These are phyloP conservation scores for Lophotis ruficrista DNA, from an alignment of 2,113 vertebrate species.

Conservation along the genomic window DNA sequence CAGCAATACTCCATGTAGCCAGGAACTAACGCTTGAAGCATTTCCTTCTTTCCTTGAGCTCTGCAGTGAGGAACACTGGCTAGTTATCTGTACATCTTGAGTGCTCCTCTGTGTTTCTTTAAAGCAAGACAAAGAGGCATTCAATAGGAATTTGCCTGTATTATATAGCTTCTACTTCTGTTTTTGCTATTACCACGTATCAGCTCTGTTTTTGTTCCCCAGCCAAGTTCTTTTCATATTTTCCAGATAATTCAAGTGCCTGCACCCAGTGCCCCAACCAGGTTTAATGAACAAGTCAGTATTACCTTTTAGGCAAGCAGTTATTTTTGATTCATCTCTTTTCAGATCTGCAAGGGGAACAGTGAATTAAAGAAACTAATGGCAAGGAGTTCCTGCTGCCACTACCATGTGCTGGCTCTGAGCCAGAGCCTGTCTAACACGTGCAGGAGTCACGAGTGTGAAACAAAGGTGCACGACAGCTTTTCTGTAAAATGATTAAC, in stretches of 20 bases:
- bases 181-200: slow-evolving; percentile 68
- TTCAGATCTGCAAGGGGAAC: slow-evolving; percentile 56
- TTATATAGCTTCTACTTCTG: slow-evolving; percentile 64
- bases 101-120: slow-evolving; percentile 26
- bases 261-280: slow-evolving; percentile 37
- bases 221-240: slow-evolving; percentile 73
- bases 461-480: neutral
- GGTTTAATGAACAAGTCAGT: slow-evolving; percentile 60
- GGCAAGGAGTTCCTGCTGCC: neutral
- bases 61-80: slow-evolving; percentile 9
- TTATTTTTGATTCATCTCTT: slow-evolving; percentile 65
- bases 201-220: slow-evolving; percentile 47
- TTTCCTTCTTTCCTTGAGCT: slow-evolving; percentile 9
- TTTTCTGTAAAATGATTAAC: neutral
- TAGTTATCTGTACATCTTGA: slow-evolving; percentile 19
- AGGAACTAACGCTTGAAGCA: slow-evolving; percentile 37
- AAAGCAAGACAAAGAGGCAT: slow-evolving; percentile 46
- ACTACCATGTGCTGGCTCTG: neutral
- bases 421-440: neutral
- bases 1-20: slow-evolving; percentile 1
- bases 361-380: slow-evolving; percentile 37
- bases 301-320: slow-evolving; percentile 64
- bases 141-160: slow-evolving; percentile 45
- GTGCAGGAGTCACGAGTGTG: neutral
- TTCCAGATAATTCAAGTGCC: slow-evolving; percentile 71